Conservation (phyloP, 35 echinoderm and acorn worm genomes). For the Diadema setosum region DNA sequence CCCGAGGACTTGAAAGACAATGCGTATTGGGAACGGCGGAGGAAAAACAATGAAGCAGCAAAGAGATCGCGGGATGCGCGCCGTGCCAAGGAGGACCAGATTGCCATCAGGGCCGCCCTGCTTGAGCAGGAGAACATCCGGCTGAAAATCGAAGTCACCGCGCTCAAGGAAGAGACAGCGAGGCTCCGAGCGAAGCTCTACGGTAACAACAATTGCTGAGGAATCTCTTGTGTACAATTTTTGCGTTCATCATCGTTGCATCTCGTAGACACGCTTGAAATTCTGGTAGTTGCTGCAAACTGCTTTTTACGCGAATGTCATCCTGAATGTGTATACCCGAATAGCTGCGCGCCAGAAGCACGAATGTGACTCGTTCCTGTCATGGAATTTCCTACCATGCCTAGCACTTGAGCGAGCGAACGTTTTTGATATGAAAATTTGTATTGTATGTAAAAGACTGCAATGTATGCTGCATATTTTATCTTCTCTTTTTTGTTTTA, state of each 20-base stretch:
- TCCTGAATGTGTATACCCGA: too few relatives aligned
- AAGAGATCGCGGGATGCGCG: conserved; percentile 86
- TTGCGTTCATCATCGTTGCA: neutral
- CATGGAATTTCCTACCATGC: too few relatives aligned
- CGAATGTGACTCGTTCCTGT: too few relatives aligned
- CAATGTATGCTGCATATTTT: neutral
- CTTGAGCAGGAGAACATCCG: conserved; percentile 94
- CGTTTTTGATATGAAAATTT: too few relatives aligned
- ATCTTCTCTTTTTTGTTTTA: neutral
- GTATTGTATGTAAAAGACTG: neutral
- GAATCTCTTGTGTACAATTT: neutral
- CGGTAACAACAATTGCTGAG: conserved; percentile 28
- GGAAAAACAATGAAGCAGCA: conserved; percentile 97
- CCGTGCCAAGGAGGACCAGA: conserved; percentile 92
- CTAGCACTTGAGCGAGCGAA: too few relatives aligned
- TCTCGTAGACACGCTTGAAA: neutral
- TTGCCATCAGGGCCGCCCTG: conserved; percentile 90
- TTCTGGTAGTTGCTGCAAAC: neutral
- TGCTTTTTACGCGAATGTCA: too few relatives aligned
- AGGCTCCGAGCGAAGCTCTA: conserved; percentile 62
- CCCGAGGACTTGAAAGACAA: conserved; percentile 73
- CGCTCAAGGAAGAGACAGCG: conserved; percentile 79
- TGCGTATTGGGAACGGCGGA: conserved; percentile 86
- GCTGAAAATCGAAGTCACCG: conserved; percentile 79
- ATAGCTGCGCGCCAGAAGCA: too few relatives aligned